Percentiles rank a stretch among this genome's conserved stretches.
These are phyloP conservation scores for Drosophila longiperda DNA, from an alignment of 2,888 invertebrate genomes.

Conservation along the genomic window DNA sequence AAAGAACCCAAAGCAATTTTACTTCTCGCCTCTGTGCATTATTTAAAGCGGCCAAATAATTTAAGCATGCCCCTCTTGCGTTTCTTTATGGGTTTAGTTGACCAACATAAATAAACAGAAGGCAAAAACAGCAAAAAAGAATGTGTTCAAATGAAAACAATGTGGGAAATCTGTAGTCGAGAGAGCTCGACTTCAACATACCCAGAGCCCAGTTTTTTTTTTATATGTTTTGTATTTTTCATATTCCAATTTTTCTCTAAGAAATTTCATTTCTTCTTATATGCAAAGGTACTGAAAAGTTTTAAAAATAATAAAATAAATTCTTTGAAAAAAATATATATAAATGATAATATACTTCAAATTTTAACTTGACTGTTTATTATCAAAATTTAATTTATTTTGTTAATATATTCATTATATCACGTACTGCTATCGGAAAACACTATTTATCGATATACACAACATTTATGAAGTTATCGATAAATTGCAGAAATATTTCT, in stretches of 20 bases:
- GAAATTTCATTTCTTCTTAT: neutral
- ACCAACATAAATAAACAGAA: slow-evolving; percentile 47
- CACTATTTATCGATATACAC: neutral
- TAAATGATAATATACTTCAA: neutral
- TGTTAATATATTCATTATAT: neutral
- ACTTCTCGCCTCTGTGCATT: slow-evolving; percentile 7
- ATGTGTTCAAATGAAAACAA: slow-evolving; percentile 21
- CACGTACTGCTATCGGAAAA: too few species aligned
- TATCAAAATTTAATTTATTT: neutral
- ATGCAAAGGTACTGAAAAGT: neutral
- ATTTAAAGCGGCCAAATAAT: slow-evolving; percentile 17
- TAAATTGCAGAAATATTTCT: neutral
- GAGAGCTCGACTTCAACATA: neutral
- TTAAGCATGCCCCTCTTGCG: slow-evolving; percentile 35
- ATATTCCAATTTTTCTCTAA: neutral
- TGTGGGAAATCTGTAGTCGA: neutral
- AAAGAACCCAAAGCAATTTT: slow-evolving; percentile 1
- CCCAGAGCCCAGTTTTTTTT: neutral
- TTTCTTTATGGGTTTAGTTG: slow-evolving; percentile 48
- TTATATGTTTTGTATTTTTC: neutral
- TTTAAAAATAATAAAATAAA: neutral
- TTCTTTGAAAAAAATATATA: neutral
- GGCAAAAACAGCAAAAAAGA: slow-evolving; percentile 16
- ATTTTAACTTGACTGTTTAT: neutral
- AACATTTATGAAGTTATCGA: neutral